Conservation (phyloP, 2,113 vertebrate genomes). For the Anhinga anhinga region DNA sequence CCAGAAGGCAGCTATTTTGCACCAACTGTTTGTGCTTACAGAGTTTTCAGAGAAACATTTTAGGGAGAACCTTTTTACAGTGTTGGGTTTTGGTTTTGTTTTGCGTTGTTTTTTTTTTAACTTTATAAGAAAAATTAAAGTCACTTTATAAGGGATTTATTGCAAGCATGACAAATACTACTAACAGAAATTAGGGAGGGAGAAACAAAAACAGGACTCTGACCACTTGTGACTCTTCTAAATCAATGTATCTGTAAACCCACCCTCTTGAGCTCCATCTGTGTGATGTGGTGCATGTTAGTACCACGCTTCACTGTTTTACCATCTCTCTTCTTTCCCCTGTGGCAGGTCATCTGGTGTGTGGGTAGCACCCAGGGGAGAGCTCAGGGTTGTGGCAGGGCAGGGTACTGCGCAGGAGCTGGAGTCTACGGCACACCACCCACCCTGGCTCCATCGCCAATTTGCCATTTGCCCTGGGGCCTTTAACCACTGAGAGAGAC, state of each 20-base stretch:
- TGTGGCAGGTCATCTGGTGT: not conserved
- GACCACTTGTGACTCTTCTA: not conserved
- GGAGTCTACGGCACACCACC: not conserved
- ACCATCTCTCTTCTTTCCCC: not conserved
- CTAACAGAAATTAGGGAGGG: not conserved
- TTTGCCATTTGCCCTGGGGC: too few relatives aligned
- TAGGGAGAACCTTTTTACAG: not conserved
- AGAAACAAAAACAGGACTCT: not conserved
- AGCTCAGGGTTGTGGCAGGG: not conserved
- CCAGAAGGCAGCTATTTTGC: not conserved
- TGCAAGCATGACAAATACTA: not conserved
- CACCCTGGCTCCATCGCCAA: not conserved
- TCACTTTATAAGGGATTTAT: not conserved
- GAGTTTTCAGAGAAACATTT: not conserved
- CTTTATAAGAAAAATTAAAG: not conserved
- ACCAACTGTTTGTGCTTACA: not conserved
- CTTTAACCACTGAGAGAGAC: not conserved
- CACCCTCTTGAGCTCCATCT: not conserved
- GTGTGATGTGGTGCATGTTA: not conserved
- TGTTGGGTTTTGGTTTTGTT: not conserved
- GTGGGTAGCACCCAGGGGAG: not conserved
- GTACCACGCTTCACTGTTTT: not conserved
- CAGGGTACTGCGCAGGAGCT: not conserved
- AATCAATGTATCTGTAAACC: not conserved
- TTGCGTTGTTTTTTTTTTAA: not conserved